phyloP scores from a whole-genome alignment of 2,888 invertebrate species.

The Gymnocheta viridis region DNA sequence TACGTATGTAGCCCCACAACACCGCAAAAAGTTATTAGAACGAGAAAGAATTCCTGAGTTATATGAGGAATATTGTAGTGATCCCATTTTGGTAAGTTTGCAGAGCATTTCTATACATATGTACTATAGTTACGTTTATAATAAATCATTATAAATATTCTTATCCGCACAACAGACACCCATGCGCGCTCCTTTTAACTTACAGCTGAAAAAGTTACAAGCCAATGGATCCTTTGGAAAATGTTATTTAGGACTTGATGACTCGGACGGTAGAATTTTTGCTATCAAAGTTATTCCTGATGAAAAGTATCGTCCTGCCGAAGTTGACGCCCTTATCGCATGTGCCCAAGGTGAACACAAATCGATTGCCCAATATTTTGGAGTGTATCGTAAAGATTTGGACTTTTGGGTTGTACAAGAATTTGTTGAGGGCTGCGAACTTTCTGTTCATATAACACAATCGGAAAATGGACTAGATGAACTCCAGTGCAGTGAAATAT shows the following conservation, averaged over 20 bases:
- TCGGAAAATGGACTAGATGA: constrained; percentile 87
- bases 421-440: constrained; percentile 91
- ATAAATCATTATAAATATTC: background rate
- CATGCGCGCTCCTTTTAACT: constrained; percentile 73
- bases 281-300: constrained; percentile 76
- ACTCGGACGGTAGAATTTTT: constrained; percentile 50
- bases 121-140: background rate
- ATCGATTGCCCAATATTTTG: constrained; percentile 90
- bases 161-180: constrained; percentile 72
- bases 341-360: constrained; percentile 96
- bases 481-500: constrained; percentile 88
- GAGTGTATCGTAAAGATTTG: constrained; percentile 91
- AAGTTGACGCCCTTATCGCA: constrained; percentile 89
- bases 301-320: constrained; percentile 82
- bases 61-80: constrained; percentile 76
- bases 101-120: background rate
- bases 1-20: constrained; percentile 94
- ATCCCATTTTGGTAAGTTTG: constrained; percentile 74
- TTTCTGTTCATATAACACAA: constrained; percentile 86
- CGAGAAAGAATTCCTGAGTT: constrained; percentile 62
- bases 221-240: constrained; percentile 76
- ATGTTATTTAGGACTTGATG: constrained; percentile 76
- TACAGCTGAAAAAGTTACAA: constrained; percentile 74
- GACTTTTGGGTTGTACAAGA: constrained; percentile 96
- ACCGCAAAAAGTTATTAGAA: constrained; percentile 70